These are phyloP conservation scores for Eptesicus fuscus DNA, from an alignment of 2,113 vertebrate genomes.

Conservation along the genomic window DNA sequence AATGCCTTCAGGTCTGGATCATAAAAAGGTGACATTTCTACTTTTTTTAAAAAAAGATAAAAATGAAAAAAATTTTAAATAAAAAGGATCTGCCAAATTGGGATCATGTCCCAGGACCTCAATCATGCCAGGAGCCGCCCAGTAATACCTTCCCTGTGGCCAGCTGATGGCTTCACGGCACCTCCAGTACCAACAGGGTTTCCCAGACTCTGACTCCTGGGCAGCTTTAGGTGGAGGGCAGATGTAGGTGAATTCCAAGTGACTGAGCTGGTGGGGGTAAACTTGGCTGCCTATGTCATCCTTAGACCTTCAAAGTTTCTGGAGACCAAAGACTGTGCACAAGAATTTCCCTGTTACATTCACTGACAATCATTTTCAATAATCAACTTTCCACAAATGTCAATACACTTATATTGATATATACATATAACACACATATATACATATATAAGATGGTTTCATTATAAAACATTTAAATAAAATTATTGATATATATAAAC, in stretches of 20 bases:
- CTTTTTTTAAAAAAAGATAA: background rate
- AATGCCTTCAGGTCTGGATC: background rate
- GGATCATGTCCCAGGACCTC: background rate
- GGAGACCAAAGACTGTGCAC: background rate
- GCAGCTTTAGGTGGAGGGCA: background rate
- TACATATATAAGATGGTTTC: background rate
- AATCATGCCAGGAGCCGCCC: background rate
- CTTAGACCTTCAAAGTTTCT: background rate
- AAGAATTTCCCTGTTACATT: background rate
- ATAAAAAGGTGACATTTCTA: constrained; percentile 10
- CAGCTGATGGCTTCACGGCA: background rate
- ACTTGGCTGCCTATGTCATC: background rate
- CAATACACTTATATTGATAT: background rate
- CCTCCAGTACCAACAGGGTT: background rate
- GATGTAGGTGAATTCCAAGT: background rate
- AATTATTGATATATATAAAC: background rate
- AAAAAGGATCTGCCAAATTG: background rate
- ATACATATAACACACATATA: background rate
- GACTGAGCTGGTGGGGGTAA: background rate
- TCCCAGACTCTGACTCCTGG: background rate
- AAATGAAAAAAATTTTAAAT: background rate
- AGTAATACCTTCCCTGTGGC: background rate
- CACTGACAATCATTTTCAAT: background rate
- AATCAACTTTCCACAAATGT: background rate
- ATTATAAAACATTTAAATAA: background rate